These are phyloP conservation scores for Andrena flavipes DNA, from an alignment of 2,888 invertebrate species.

Conservation along the genomic window DNA sequence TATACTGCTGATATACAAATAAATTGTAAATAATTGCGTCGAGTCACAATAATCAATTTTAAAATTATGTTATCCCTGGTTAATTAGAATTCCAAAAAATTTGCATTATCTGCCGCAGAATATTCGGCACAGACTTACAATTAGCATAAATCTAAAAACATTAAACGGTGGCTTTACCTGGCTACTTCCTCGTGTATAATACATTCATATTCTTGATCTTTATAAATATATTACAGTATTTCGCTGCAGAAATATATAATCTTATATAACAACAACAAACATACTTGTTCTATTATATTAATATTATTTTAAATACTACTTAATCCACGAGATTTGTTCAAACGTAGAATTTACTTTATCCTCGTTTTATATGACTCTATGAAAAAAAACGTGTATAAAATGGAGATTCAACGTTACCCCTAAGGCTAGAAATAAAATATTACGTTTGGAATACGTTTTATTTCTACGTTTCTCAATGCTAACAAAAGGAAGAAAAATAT, in stretches of 20 bases:
- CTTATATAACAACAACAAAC: constrained; percentile 19
- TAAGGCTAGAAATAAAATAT: background rate
- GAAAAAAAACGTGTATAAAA: constrained; percentile 30
- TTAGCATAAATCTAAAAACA: background rate
- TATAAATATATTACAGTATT: constrained; percentile 16
- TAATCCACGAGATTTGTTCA: background rate
- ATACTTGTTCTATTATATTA: background rate
- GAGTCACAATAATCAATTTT: background rate
- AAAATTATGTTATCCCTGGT: background rate
- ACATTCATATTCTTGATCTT: background rate
- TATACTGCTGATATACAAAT: background rate
- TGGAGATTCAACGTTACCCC: constrained; percentile 17
- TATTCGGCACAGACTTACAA: background rate
- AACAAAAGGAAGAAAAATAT: constrained; percentile 15
- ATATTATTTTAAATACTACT: background rate
- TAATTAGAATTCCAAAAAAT: background rate
- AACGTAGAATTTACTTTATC: constrained; percentile 3
- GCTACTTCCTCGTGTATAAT: background rate
- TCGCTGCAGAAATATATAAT: constrained; percentile 18
- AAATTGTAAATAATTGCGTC: background rate
- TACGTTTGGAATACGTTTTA: background rate
- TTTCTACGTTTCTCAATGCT: constrained; percentile 12
- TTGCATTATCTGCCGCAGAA: background rate
- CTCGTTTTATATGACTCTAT: constrained; percentile 2
- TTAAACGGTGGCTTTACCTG: background rate